A percentile compares a stretch with the other conserved stretches of the same genome.
Evolutionary conservation across 2,888 invertebrate species (phyloP).

Genomic region (Cheilosia variabilis): DNA sequence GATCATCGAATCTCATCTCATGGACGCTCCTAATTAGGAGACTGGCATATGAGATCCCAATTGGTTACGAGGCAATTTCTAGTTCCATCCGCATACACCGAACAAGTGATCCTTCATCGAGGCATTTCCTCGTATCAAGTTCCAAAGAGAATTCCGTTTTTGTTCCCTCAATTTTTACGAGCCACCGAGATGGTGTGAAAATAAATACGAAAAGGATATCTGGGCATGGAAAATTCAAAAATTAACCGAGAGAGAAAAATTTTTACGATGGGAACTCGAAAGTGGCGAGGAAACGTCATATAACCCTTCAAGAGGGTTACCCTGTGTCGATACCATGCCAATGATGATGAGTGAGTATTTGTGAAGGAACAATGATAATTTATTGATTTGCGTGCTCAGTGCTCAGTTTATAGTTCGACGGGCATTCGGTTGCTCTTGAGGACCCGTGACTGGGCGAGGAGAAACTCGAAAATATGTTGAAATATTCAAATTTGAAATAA

Average conservation of each 20-base stretch:
- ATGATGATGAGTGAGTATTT: slow-evolving; percentile 56
- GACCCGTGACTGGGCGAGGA: slow-evolving; percentile 29
- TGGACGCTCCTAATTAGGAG: slow-evolving; percentile 60
- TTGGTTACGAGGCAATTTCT: slow-evolving; percentile 43
- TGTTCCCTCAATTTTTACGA: slow-evolving; percentile 48
- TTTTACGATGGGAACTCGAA: slow-evolving; percentile 67
- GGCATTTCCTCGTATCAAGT: slow-evolving; percentile 64
- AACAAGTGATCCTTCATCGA: slow-evolving; percentile 56
- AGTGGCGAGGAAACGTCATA: slow-evolving; percentile 30
- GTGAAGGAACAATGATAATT: slow-evolving; percentile 64
- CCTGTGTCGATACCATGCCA: slow-evolving; percentile 50
- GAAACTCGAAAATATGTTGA: slow-evolving; percentile 72
- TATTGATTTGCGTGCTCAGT: slow-evolving; percentile 73
- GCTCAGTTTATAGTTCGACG: slow-evolving; percentile 60
- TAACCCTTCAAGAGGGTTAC: slow-evolving; percentile 57
- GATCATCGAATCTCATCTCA: slow-evolving; percentile 56
- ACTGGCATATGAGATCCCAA: slow-evolving; percentile 46
- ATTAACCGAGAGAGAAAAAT: slow-evolving; percentile 23
- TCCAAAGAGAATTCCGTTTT: slow-evolving; percentile 41
- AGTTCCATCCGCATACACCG: slow-evolving; percentile 12
- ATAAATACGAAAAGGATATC: slow-evolving; percentile 62
- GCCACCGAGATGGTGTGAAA: slow-evolving; percentile 74
- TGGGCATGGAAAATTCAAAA: slow-evolving; percentile 54
- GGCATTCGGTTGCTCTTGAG: slow-evolving; percentile 21
- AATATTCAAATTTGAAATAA: slow-evolving; percentile 75